These are phyloP conservation scores for Motacilla tschutschensis DNA, from an alignment of 2,113 vertebrate species.

Conservation along the genomic window DNA sequence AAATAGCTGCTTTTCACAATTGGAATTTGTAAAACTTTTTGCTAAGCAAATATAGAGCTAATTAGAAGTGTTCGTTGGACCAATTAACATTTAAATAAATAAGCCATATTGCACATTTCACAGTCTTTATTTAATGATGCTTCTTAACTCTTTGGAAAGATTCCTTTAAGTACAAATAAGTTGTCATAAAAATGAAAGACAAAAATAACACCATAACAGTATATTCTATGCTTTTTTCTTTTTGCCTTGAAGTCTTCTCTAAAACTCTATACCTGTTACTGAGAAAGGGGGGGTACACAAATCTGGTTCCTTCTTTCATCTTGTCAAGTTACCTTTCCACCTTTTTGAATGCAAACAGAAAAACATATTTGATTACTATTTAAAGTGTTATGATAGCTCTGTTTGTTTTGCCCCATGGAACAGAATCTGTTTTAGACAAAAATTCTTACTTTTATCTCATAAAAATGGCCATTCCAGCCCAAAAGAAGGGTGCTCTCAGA, in stretches of 20 bases:
- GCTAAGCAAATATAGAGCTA: slow-evolving; percentile 98
- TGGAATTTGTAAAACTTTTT: slow-evolving; percentile 94
- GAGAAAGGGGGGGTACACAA: slow-evolving; percentile 25
- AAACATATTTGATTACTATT: slow-evolving; percentile 79
- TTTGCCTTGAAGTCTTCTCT: slow-evolving; percentile 76
- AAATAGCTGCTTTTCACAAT: slow-evolving; percentile 89
- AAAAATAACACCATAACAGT: slow-evolving; percentile 81
- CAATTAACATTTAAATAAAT: slow-evolving; percentile 93
- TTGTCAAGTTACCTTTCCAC: slow-evolving; percentile 69
- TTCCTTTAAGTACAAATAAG: slow-evolving; percentile 87
- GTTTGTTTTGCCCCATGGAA: slow-evolving; percentile 72
- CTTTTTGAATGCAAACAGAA: slow-evolving; percentile 69
- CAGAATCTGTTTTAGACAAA: slow-evolving; percentile 63
- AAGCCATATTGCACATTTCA: slow-evolving; percentile 99
- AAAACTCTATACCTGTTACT: slow-evolving; percentile 71
- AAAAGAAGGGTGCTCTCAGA: slow-evolving; percentile 4
- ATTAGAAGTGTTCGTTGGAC: slow-evolving; percentile 98
- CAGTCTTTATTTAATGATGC: slow-evolving; percentile 97
- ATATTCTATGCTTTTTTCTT: slow-evolving; percentile 70
- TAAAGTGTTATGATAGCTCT: slow-evolving; percentile 76
- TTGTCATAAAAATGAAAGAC: slow-evolving; percentile 87
- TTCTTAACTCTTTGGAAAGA: slow-evolving; percentile 91
- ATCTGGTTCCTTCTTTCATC: slow-evolving; percentile 58
- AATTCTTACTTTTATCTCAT: slow-evolving; percentile 62
- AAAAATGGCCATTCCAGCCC: slow-evolving; percentile 54